Evolutionary conservation across 2,113 vertebrate species (phyloP), one percentile per base, ranked within the genome.

Genomic region (Sitta europaea): DNA sequence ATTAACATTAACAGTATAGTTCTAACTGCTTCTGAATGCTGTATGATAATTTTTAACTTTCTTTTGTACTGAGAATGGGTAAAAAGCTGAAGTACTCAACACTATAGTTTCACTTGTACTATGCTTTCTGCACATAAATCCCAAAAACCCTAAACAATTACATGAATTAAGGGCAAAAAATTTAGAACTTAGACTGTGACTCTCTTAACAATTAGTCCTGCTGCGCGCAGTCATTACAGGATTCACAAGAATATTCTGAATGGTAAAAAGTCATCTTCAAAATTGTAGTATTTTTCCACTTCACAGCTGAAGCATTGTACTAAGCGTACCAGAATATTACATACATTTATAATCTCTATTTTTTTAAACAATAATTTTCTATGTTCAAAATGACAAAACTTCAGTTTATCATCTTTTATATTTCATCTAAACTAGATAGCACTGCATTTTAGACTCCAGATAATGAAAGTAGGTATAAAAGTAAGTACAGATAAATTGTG

Each of bases 1-100:
- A 98, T 98, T 98, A 98, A 96, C 90, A 96, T 95, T 95, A 97
- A 84, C 86, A 96, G 92, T 91, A 89, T 45, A 57, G 31, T 72
- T 96, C 94, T 89, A 82, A 85, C 92, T 50, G 81, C 61, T 92
- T 95, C 95, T 93, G 72, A 97, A 87, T 94, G 68, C 91, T 97
- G 82, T 45, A 78, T 94, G 82, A 53, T 93, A 91, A 97, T 95
- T 95, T 97, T 86, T 96, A 92, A 95, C 75, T 97, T 96, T 38
- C 63, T 71, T 86, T 91, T 95, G 72, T 90, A 82, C 42, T 88
- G 94, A 97, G 97, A 97, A 96, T 80, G 71, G 74, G 66, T 58
- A 90, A 92, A 92, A 96, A 85, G 65, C 68, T 76, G 58, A 95
- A 88, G 79, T 65, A 58, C 58, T 94, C 67, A 92, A 68, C 81